phyloP scores from a whole-genome alignment of 1,140 invertebrate genomes.

The Charaxes varanes region DNA sequence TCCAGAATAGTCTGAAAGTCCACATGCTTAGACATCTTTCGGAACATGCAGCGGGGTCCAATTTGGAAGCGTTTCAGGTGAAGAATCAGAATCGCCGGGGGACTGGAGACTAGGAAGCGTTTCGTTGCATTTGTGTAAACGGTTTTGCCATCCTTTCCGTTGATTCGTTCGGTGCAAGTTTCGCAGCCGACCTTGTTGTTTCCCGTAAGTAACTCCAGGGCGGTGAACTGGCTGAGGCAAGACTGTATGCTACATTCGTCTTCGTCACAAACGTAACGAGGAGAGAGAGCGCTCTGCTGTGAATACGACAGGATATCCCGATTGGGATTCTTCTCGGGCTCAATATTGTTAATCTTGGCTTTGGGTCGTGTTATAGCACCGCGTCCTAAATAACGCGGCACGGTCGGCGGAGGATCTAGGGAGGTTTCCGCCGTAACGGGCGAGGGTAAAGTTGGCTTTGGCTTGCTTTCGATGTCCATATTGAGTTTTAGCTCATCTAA shows the following conservation, averaged over 20 bases:
- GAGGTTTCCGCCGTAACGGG: conserved; percentile 21
- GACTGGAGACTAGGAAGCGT: conserved; percentile 91
- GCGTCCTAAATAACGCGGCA: conserved; percentile 17
- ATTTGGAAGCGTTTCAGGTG: conserved; percentile 94
- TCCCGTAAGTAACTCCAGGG: conserved; percentile 89
- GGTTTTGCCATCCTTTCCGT: conserved; percentile 80
- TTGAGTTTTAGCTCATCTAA: conserved; percentile 37
- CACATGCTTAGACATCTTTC: conserved; percentile 91
- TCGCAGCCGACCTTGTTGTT: conserved; percentile 95
- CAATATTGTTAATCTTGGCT: conserved; percentile 15
- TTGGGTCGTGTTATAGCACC: not conserved
- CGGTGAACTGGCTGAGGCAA: conserved; percentile 94
- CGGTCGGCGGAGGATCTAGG: conserved; percentile 9
- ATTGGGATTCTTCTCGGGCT: conserved; percentile 28
- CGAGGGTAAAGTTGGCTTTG: conserved; percentile 36
- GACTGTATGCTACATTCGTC: conserved; percentile 89
- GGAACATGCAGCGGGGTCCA: conserved; percentile 74
- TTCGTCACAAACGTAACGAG: conserved; percentile 81
- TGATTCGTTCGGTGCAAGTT: conserved; percentile 85
- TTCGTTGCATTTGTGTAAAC: conserved; percentile 94
- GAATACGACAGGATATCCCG: conserved; percentile 38
- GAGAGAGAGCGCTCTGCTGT: conserved; percentile 71
- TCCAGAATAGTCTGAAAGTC: conserved; percentile 91
- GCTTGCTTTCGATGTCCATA: conserved; percentile 35
- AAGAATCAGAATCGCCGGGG: conserved; percentile 94